Percentiles rank a stretch among this genome's conserved stretches.
Evolutionary conservation across 2,888 invertebrate species (phyloP).

Genomic region (Drosophila tripunctata): DNA sequence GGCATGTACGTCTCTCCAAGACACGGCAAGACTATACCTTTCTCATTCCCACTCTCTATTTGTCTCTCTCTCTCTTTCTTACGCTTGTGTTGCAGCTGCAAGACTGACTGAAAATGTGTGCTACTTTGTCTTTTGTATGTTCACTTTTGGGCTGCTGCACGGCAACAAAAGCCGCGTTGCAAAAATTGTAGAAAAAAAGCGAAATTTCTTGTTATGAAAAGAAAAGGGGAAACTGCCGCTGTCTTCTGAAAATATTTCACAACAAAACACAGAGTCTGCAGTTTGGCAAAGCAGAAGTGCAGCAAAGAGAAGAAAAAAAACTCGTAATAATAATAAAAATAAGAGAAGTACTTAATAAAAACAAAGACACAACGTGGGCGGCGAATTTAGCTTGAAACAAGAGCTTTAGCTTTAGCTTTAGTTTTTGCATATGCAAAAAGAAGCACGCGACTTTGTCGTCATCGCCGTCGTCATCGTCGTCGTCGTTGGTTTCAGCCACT

Average conservation of each 20-base stretch:
- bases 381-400: constrained; percentile 16
- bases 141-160: constrained; percentile 59
- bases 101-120: constrained; percentile 67
- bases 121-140: constrained; percentile 79
- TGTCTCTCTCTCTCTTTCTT: background rate
- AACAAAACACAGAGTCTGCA: constrained; percentile 64
- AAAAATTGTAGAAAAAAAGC: constrained; percentile 8
- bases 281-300: constrained; percentile 16
- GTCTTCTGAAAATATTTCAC: constrained; percentile 57
- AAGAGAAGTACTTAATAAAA: constrained; percentile 71
- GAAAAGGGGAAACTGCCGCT: constrained; percentile 17
- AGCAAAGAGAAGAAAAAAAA: constrained; percentile 31
- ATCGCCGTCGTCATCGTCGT: constrained; percentile 9
- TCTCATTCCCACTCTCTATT: no score
- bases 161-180: constrained; percentile 49
- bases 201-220: constrained; percentile 14
- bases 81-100: constrained; percentile 12
- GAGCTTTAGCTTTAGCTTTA: constrained; percentile 36
- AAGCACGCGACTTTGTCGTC: constrained; percentile 4
- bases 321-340: constrained; percentile 38
- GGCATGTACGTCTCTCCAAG: constrained; percentile 69
- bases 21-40: constrained; percentile 34
- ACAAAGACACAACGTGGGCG: constrained; percentile 70
- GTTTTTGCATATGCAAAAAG: constrained; percentile 12
- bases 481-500: background rate